Percentiles rank a stretch among this genome's conserved stretches.
phyloP scores from a whole-genome alignment of 2,888 invertebrate species.

The Orthosia gracilis region DNA sequence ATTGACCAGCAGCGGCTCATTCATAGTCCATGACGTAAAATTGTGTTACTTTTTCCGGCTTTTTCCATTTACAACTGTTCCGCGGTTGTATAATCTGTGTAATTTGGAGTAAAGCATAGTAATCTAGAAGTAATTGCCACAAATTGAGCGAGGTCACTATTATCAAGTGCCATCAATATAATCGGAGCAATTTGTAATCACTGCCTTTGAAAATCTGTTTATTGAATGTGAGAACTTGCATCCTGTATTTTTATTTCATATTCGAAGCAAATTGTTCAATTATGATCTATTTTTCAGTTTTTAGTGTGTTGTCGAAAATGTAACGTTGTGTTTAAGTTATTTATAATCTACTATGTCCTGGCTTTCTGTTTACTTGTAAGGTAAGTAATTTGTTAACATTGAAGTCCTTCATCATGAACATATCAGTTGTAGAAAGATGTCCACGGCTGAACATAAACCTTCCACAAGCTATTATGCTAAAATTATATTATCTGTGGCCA shows the following conservation, averaged over 20 bases:
- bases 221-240: conserved; percentile 38
- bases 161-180: conserved; percentile 41
- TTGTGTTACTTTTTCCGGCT: not conserved
- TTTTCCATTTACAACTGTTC: conserved; percentile 3
- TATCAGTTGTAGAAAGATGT: no score
- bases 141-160: conserved; percentile 37
- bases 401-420: no score
- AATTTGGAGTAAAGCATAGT: conserved; percentile 36
- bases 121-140: conserved; percentile 37
- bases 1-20: no score
- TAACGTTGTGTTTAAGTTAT: not conserved
- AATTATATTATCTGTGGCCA: no score
- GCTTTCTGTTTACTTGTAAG: not conserved
- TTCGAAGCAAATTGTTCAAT: conserved; percentile 23
- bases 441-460: no score
- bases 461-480: no score
- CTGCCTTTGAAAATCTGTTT: conserved; percentile 51
- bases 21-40: not conserved
- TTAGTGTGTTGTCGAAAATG: not conserved
- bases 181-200: conserved; percentile 56
- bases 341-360: not conserved
- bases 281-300: conserved; percentile 4
- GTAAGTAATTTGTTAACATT: not conserved
- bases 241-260: conserved; percentile 46
- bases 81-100: conserved; percentile 12